A percentile compares a stretch with the other conserved stretches of the same genome.
Evolutionary conservation across 2,797 vertebrate genomes (phyloP).

Genomic region (Lateolabrax maculatus): DNA sequence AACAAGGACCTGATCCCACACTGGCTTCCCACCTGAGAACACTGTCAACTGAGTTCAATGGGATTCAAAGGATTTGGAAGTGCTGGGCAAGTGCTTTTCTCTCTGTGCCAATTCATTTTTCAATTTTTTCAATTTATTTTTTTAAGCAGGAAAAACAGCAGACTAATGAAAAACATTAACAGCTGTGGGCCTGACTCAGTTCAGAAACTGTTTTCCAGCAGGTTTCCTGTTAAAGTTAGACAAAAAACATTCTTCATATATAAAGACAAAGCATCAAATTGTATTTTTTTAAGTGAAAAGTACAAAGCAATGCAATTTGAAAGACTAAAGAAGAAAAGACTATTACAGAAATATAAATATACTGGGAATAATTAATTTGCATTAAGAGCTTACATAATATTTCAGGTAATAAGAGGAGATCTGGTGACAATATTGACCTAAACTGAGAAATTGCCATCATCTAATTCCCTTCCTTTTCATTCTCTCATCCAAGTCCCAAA

Average conservation of each 20-base stretch:
- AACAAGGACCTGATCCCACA: neutral
- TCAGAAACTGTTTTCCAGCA: neutral
- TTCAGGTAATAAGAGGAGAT: too few relatives aligned
- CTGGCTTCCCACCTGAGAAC: neutral
- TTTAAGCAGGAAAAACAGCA: neutral
- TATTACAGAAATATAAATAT: too few relatives aligned
- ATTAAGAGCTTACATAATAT: too few relatives aligned
- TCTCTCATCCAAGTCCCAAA: too few relatives aligned
- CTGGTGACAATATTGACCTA: too few relatives aligned
- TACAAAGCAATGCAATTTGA: too few relatives aligned
- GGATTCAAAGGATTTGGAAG: neutral
- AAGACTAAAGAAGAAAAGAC: too few relatives aligned
- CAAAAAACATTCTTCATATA: neutral
- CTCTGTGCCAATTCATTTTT: neutral
- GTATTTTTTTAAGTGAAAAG: neutral
- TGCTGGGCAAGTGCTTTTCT: neutral
- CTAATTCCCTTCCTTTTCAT: too few relatives aligned
- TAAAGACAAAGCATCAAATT: neutral
- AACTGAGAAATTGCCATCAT: neutral
- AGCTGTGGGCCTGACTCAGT: neutral
- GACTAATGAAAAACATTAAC: neutral
- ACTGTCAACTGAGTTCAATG: neutral
- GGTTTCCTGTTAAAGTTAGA: neutral
- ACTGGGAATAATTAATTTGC: too few relatives aligned
- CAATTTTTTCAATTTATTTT: neutral